These are phyloP conservation scores for Phocides pigmalion DNA, from an alignment of 1,140 invertebrate species.

Conservation along the genomic window DNA sequence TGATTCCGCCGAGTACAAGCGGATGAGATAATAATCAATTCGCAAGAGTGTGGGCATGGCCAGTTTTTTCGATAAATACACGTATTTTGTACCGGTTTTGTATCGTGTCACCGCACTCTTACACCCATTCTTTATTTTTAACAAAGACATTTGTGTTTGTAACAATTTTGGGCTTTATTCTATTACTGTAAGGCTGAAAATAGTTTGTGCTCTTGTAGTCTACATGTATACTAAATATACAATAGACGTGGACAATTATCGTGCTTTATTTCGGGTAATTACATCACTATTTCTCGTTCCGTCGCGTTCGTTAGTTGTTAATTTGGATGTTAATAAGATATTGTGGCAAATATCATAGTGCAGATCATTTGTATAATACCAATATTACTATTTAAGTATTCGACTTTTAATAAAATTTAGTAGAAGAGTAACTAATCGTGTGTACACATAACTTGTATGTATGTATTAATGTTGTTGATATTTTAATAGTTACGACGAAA, in stretches of 20 bases:
- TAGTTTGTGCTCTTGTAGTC: conserved; percentile 5
- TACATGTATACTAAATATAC: conserved; percentile 20
- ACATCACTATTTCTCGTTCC: conserved; percentile 45
- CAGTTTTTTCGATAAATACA: conserved; percentile 65
- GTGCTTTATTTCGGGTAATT: conserved; percentile 51
- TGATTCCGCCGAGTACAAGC: conserved; percentile 74
- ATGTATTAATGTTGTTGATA: neutral
- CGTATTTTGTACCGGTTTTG: conserved; percentile 71
- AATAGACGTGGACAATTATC: conserved; percentile 41
- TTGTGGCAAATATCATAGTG: conserved; percentile 13
- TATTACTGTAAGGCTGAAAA: conserved; percentile 8
- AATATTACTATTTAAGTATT: conserved; percentile 1
- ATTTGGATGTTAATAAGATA: conserved; percentile 23
- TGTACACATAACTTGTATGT: neutral
- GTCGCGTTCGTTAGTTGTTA: conserved; percentile 19
- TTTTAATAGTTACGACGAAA: too few species aligned
- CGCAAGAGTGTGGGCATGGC: conserved; percentile 69
- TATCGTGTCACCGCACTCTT: conserved; percentile 63
- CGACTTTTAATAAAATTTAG: neutral
- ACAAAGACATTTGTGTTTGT: conserved; percentile 25
- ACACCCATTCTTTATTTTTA: conserved; percentile 50
- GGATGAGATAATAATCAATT: conserved; percentile 73
- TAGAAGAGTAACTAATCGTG: too few species aligned
- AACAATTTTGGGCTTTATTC: conserved; percentile 23
- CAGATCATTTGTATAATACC: conserved; percentile 5